phyloP scores from a whole-genome alignment of 53 echinoderm and acorn worm species.

The Arbacia lixula region DNA sequence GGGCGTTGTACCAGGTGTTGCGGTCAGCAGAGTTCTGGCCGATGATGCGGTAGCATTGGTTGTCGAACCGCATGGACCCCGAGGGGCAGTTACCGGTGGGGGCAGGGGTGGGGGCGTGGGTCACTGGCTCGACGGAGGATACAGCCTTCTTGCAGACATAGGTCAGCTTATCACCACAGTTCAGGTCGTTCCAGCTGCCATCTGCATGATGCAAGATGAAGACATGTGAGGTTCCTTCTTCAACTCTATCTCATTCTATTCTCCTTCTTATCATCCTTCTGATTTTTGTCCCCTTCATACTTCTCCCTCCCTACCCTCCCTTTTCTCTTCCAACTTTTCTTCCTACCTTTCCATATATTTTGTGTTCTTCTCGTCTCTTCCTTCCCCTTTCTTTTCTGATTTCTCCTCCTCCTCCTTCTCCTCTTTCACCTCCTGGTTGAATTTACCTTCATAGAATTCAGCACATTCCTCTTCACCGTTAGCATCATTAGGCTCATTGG shows the following conservation, averaged over 20 bases:
- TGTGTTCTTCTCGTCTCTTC: no score
- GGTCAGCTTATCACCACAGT: constrained; percentile 84
- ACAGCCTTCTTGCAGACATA: constrained; percentile 83
- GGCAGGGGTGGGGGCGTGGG: constrained; percentile 68
- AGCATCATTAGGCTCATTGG: constrained; percentile 90
- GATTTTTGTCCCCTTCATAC: no score
- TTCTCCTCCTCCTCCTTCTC: no score
- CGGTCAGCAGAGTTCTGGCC: constrained; percentile 64
- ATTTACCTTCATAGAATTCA: constrained; percentile 51
- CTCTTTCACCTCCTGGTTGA: no score
- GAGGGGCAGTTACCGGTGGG: constrained; percentile 76
- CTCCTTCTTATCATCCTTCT: no score
- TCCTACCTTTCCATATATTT: no score
- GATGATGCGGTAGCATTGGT: constrained; percentile 74
- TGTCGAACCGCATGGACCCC: constrained; percentile 66
- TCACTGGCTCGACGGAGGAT: constrained; percentile 57
- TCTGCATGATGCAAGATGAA: no score
- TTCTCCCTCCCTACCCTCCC: no score
- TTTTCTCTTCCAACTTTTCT: no score
- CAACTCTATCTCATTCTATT: no score
- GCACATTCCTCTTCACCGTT: constrained; percentile 91
- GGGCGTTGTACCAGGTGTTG: constrained; percentile 79
- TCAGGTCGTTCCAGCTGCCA: constrained; percentile 87
- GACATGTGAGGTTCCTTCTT: no score
- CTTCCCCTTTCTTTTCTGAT: no score